These are phyloP conservation scores for Chondrosia reniformis DNA, from an alignment of 37 sponge, comb jelly and placozoan species.

Conservation along the genomic window DNA sequence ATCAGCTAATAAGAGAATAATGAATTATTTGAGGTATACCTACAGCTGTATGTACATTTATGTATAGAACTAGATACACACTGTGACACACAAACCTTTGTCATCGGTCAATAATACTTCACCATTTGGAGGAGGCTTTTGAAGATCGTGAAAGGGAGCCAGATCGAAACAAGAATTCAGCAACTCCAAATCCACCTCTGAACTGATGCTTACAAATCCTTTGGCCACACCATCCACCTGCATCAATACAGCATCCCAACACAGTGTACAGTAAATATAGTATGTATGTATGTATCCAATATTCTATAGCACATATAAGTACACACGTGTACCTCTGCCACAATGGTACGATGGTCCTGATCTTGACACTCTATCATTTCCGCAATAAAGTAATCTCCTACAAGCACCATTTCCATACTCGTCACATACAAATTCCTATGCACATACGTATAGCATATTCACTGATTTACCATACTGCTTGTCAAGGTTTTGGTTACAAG, in stretches of 20 bases:
- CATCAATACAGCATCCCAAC: not conserved
- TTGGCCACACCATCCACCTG: slow-evolving; percentile 89
- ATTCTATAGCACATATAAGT: not conserved
- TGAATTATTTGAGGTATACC: too few relatives aligned
- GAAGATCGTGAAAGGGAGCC: slow-evolving; percentile 83
- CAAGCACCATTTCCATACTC: not conserved
- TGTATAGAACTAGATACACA: too few relatives aligned
- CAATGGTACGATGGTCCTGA: slow-evolving; percentile 79
- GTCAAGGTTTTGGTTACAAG: slow-evolving; percentile 45
- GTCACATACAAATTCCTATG: not conserved
- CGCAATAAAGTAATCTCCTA: slow-evolving; percentile 94
- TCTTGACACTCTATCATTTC: slow-evolving; percentile 94
- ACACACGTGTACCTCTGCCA: slow-evolving; percentile 74
- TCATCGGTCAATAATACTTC: too few relatives aligned
- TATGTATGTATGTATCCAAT: not conserved
- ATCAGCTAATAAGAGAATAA: too few relatives aligned
- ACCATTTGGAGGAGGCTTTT: slow-evolving; percentile 27
- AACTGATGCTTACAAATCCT: slow-evolving; percentile 84
- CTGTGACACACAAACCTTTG: too few relatives aligned
- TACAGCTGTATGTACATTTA: too few relatives aligned
- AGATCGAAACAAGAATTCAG: slow-evolving; percentile 84
- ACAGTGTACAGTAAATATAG: not conserved
- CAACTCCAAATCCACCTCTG: slow-evolving; percentile 79
- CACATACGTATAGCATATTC: not conserved
- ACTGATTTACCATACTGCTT: slow-evolving; percentile 74